phyloP scores from a whole-genome alignment of 53 echinoderm and acorn worm species.

The Hippasteria phrygiana region DNA sequence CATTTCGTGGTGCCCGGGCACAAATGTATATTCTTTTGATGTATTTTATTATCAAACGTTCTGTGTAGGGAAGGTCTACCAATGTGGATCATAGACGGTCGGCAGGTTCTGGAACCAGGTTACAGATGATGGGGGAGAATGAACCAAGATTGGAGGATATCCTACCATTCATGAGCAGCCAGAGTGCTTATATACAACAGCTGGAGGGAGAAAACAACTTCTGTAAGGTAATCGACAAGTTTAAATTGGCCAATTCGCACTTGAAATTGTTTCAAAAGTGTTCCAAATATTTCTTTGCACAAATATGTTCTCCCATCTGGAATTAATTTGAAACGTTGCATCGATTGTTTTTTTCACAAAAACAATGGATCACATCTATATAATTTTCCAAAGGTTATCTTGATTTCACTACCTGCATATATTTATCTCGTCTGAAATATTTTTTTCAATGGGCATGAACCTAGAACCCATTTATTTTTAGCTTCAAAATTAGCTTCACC shows the following conservation, averaged over 20 bases:
- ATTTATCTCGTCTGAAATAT: no score
- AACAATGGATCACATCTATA: no score
- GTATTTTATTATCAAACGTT: background rate
- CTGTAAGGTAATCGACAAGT: conserved; percentile 72
- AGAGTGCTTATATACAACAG: conserved; percentile 95
- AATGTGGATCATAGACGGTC: background rate
- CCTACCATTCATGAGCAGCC: conserved; percentile 89
- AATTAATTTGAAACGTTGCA: no score
- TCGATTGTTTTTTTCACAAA: no score
- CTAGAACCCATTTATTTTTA: no score
- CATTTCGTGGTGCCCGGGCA: no score
- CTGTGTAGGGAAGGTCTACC: background rate
- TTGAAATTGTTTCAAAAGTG: background rate
- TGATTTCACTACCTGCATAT: no score
- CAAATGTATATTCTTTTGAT: no score
- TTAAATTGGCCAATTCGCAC: background rate
- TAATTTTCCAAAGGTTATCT: no score
- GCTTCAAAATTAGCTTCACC: no score
- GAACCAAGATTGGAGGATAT: conserved; percentile 80
- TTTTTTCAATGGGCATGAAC: no score
- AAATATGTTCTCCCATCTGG: no score
- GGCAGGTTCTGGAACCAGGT: background rate
- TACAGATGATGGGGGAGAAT: conserved; percentile 11
- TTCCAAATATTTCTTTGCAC: background rate
- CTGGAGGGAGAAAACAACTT: conserved; percentile 94